Percentiles rank a stretch among this genome's conserved stretches.
Conservation (phyloP, 2,888 invertebrate species). For the Adelognathus sp. region DNA sequence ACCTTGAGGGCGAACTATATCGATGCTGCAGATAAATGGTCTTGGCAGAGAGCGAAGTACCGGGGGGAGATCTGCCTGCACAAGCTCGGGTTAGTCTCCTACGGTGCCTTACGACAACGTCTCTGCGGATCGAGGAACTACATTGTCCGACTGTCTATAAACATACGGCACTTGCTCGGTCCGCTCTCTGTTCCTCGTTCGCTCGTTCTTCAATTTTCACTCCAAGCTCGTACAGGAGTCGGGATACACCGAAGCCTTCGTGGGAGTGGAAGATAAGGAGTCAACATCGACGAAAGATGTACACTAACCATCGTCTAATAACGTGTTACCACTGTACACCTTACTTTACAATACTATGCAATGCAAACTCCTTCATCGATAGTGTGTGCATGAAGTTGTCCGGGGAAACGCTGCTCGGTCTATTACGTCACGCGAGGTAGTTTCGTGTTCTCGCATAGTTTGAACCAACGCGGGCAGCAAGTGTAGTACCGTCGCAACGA, state of each 20-base stretch:
- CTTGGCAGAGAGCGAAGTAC: slow-evolving; percentile 24
- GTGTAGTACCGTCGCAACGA: not conserved
- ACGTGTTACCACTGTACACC: not conserved
- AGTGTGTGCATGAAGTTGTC: not conserved
- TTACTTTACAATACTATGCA: not conserved
- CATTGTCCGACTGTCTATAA: slow-evolving; percentile 36
- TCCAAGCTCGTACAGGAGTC: slow-evolving; percentile 18
- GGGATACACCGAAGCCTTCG: slow-evolving; percentile 2
- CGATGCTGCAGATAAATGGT: slow-evolving; percentile 57
- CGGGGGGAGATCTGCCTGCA: slow-evolving; percentile 41
- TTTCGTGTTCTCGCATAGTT: not conserved
- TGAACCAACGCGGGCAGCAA: too few relatives aligned
- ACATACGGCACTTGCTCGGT: slow-evolving; percentile 21
- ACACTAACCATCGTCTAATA: slow-evolving; percentile 14
- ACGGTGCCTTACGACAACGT: slow-evolving; percentile 31
- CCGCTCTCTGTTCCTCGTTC: not conserved
- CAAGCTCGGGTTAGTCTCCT: slow-evolving; percentile 28
- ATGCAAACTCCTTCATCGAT: not conserved
- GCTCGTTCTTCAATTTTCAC: slow-evolving; percentile 2
- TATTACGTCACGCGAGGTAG: not conserved
- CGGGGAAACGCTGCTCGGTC: slow-evolving; percentile 4
- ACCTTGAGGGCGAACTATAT: slow-evolving; percentile 56
- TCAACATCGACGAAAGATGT: slow-evolving; percentile 18
- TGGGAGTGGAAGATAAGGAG: slow-evolving; percentile 5
- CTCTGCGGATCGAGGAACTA: slow-evolving; percentile 19